Evolutionary conservation across 2,797 vertebrate species (phyloP).

Genomic region (Phoebastria nigripes): DNA sequence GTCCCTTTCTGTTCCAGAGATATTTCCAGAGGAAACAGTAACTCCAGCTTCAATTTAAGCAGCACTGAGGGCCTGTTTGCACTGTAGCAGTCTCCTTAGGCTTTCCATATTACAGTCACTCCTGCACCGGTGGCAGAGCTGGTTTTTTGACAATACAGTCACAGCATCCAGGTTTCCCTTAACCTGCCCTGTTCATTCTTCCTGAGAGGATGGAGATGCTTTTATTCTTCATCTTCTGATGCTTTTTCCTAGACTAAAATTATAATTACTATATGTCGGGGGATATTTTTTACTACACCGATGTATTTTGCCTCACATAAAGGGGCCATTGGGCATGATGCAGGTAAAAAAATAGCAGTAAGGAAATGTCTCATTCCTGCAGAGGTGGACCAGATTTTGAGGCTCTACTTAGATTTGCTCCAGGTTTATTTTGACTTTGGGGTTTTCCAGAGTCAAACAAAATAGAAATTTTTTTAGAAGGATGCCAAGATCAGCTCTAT

Average conservation of each 20-base stretch:
- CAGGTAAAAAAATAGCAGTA: not conserved
- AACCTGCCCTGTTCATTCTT: not conserved
- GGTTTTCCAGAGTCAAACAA: not conserved
- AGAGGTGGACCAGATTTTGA: not conserved
- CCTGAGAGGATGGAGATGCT: not conserved
- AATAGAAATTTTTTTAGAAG: not conserved
- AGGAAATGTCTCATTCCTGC: not conserved
- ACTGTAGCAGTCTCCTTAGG: not conserved
- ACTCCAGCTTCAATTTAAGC: not conserved
- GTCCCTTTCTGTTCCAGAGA: not conserved
- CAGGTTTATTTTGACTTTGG: not conserved
- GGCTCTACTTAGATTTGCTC: not conserved
- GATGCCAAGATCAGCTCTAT: not conserved
- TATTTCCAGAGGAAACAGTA: not conserved
- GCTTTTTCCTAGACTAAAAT: not conserved
- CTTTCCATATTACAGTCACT: not conserved
- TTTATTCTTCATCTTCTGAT: not conserved
- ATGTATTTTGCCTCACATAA: not conserved
- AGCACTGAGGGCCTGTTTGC: not conserved
- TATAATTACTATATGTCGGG: not conserved
- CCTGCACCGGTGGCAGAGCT: not conserved
- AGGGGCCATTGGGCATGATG: fast-evolving
- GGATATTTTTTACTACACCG: not conserved
- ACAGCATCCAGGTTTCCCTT: not conserved
- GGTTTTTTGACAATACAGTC: fast-evolving